Base-by-base conservation (phyloP, 2,797 vertebrate genomes). In the Ceryle rudis region DNA sequence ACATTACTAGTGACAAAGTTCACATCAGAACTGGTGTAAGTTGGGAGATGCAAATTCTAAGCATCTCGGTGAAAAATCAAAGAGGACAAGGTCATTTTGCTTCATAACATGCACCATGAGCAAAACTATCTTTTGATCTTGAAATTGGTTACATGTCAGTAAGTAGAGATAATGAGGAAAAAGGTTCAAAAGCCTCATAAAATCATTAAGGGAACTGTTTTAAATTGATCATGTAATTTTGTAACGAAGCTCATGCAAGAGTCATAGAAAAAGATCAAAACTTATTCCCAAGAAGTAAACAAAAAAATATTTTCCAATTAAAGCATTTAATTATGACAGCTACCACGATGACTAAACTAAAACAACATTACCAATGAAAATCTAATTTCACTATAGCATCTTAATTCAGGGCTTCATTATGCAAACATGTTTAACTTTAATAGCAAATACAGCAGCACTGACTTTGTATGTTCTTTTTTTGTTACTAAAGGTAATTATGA, bases 261-360 rank as follows among this genome's bases (percentile, higher is more conserved):
- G 25, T 33, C 35, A 23, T 23, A 29, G 3, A 69, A 70, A 69
- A 58, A 51, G 19, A 11, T 6, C 10, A 21, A 83, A 73, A 83
- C 26, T 57, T 79, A 20, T 28, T 39, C 13, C 10, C 22, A 57
- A 91, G 31, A 52, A 57, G 9, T 31, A 92, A 92, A 22, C 7
- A 60, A 81, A 90, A 46, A 87, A 55, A 6, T 51, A 66, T 28
- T 86, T 93, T 71, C 20, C 16, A 67, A 31, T 22, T 66, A 74
- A 90, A 72, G 16, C 10, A 49, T 78, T 47, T 78, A 86, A 83
- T 90, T 78, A 67, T 60, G 67, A 54, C 49, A 86, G 25, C 18
- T 74, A 44, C 4, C 13, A 26, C 4, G 25, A 81, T 14, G 17
- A 88, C 21, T 39, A 55, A 73, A 88, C 61, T n/a, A 52, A 83